Evolutionary conservation across 2,888 invertebrate genomes (phyloP).

Genomic region (Aporophyla nigra): DNA sequence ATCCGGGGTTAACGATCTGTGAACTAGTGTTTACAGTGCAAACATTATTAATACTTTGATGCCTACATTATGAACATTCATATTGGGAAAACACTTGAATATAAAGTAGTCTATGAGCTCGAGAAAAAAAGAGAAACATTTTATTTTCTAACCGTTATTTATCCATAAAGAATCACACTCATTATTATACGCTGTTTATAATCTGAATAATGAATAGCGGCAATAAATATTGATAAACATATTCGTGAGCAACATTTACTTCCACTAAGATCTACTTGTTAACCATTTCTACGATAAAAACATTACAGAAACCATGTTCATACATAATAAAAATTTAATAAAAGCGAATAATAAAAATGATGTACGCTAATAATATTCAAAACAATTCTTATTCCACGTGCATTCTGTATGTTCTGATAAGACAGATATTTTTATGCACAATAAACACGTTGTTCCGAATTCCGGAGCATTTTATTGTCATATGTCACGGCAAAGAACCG

Average conservation of each 20-base stretch:
- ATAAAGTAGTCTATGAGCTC: neutral
- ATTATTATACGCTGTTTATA: slow-evolving; percentile 33
- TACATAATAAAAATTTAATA: slow-evolving; percentile 70
- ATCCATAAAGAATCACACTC: slow-evolving; percentile 36
- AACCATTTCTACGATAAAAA: slow-evolving; percentile 57
- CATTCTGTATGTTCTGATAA: slow-evolving; percentile 75
- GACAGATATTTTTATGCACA: slow-evolving; percentile 80
- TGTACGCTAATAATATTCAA: slow-evolving; percentile 78
- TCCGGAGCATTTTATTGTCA: slow-evolving; percentile 82
- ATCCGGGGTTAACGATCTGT: slow-evolving; percentile 23
- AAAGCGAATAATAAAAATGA: slow-evolving; percentile 73
- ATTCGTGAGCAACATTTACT: slow-evolving; percentile 48
- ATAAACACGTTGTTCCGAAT: slow-evolving; percentile 87
- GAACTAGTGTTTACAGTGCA: slow-evolving; percentile 21
- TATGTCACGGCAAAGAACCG: slow-evolving; percentile 85
- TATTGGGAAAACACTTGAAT: slow-evolving; percentile 16
- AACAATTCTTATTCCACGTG: slow-evolving; percentile 73
- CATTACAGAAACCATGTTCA: slow-evolving; percentile 60
- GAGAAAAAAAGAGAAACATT: slow-evolving; percentile 1
- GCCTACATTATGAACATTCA: neutral
- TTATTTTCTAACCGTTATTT: slow-evolving; percentile 26
- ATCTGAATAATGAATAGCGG: slow-evolving; percentile 54
- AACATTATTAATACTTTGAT: neutral
- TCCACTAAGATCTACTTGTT: slow-evolving; percentile 57
- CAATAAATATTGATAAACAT: slow-evolving; percentile 55